Conservation (phyloP, 2,113 vertebrate species). For the Alouatta palliata region DNA sequence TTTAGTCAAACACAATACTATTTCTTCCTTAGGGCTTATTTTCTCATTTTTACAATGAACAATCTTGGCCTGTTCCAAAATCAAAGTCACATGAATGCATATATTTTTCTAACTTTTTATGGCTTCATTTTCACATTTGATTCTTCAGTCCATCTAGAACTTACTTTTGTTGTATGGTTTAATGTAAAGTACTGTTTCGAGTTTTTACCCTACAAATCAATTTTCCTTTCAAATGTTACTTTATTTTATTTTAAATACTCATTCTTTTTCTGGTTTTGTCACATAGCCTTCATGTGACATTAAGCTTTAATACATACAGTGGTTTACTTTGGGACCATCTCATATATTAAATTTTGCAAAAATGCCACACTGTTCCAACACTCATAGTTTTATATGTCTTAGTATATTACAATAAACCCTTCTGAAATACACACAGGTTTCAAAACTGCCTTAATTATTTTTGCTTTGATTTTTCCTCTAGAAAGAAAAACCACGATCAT, state of each 20-base stretch:
- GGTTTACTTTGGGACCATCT: background rate
- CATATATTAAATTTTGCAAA: background rate
- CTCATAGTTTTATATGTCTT: background rate
- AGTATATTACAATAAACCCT: background rate
- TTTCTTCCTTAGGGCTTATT: slow-evolving; percentile 27
- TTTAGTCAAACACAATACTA: background rate
- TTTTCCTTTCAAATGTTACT: background rate
- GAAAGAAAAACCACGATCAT: background rate
- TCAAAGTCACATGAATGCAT: background rate
- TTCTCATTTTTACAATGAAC: background rate
- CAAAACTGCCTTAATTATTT: background rate
- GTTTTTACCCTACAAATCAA: background rate
- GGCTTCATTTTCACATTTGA: background rate
- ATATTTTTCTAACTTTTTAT: background rate
- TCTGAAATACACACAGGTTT: background rate
- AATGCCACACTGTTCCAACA: background rate
- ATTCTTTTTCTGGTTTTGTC: background rate
- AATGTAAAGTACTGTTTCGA: background rate
- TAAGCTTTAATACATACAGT: background rate
- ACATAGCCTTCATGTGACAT: background rate
- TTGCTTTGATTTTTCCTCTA: background rate
- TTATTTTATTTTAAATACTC: background rate
- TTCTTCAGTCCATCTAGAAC: background rate
- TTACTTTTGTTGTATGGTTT: background rate
- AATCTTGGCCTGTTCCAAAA: background rate